Conservation (phyloP, 2,113 vertebrate genomes). For the Lepus americanus region DNA sequence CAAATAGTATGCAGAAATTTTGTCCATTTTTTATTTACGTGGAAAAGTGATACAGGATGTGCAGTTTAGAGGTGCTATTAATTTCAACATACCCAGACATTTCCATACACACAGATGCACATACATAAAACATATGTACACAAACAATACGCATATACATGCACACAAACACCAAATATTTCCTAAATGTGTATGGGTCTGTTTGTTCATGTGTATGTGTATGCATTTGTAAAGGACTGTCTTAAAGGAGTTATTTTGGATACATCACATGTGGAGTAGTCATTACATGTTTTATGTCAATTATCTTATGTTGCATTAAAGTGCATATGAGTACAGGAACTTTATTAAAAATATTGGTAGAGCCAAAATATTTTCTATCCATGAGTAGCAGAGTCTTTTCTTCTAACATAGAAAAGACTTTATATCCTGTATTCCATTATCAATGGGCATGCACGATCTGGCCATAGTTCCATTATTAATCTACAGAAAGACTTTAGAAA, state of each 20-base stretch:
- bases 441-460: not conserved
- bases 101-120: too few relatives aligned
- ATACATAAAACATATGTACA: not conserved
- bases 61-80: not conserved
- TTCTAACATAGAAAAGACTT: not conserved
- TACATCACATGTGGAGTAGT: not conserved
- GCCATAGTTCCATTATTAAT: not conserved
- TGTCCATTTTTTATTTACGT: not conserved
- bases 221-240: not conserved
- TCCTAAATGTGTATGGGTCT: too few relatives aligned
- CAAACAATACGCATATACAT: not conserved
- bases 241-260: not conserved
- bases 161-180: not conserved
- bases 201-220: too few relatives aligned
- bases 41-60: not conserved
- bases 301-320: not conserved
- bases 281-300: not conserved
- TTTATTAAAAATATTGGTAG: not conserved
- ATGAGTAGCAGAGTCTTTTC: not conserved
- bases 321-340: not conserved
- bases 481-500: conserved; percentile 2
- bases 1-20: conserved; percentile 3
- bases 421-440: not conserved
- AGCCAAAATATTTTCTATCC: conserved; percentile 10
- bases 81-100: not conserved